Conservation (phyloP, 1,140 invertebrate genomes). For the Thaumatotibia leucotreta region DNA sequence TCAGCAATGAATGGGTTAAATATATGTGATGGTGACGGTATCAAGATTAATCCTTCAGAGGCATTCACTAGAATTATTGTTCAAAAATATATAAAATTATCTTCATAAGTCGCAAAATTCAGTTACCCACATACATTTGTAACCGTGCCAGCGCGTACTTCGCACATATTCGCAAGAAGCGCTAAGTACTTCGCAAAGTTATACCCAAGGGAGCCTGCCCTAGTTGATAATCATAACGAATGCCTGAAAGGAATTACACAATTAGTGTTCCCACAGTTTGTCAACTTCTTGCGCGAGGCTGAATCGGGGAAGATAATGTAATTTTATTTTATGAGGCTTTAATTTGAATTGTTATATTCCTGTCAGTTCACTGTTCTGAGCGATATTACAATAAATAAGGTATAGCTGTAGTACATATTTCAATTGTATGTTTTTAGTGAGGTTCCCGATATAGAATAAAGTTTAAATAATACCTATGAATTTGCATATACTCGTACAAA, state of each 20-base stretch:
- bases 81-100: too few relatives aligned
- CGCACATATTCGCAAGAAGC: conserved; percentile 30
- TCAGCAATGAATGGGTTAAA: too few relatives aligned
- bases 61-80: too few relatives aligned
- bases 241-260: conserved; percentile 48
- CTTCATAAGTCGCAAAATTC: background rate
- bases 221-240: conserved; percentile 52
- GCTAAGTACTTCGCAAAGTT: conserved; percentile 41
- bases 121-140: background rate
- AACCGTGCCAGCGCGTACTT: conserved; percentile 1
- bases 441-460: too few relatives aligned
- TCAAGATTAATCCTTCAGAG: too few relatives aligned
- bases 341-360: background rate
- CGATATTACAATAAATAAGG: too few relatives aligned
- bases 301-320: background rate
- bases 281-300: conserved; percentile 15
- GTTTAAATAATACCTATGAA: too few relatives aligned
- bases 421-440: too few relatives aligned
- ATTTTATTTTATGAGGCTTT: background rate
- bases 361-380: background rate
- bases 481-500: too few relatives aligned
- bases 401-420: too few relatives aligned
- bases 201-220: conserved; percentile 31
- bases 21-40: too few relatives aligned
- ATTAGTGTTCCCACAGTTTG: conserved; percentile 33